These are phyloP conservation scores for Drosophila algonquin DNA, from an alignment of 2,888 invertebrate species.

Conservation along the genomic window DNA sequence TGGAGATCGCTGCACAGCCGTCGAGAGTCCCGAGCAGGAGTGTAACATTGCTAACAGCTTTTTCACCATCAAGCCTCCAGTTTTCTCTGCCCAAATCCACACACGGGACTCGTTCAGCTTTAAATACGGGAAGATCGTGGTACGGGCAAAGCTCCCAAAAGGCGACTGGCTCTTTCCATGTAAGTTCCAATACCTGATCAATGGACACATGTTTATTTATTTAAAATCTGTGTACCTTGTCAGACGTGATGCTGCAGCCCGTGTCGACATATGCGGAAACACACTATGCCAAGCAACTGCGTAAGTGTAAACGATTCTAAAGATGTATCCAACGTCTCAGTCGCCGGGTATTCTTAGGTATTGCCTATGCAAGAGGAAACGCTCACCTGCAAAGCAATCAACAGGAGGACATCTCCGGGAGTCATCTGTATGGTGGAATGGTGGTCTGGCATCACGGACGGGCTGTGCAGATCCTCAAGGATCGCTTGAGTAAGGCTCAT, in stretches of 20 bases:
- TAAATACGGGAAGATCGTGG: constrained; percentile 88
- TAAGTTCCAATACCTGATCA: constrained; percentile 80
- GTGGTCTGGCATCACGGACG: constrained; percentile 71
- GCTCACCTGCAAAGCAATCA: constrained; percentile 63
- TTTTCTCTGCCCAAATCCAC: constrained; percentile 87
- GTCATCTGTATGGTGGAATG: constrained; percentile 78
- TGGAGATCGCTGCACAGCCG: constrained; percentile 85
- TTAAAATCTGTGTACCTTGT: constrained; percentile 35
- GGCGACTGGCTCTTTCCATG: constrained; percentile 93
- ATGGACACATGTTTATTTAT: too few species aligned
- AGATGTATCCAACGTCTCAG: too few species aligned
- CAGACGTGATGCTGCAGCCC: constrained; percentile 89
- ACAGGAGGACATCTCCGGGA: constrained; percentile 74
- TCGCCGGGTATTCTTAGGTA: constrained; percentile 48
- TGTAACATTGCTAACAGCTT: constrained; percentile 68
- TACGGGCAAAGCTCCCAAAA: constrained; percentile 89
- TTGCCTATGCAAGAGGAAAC: constrained; percentile 90
- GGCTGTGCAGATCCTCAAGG: constrained; percentile 77
- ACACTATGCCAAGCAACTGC: constrained; percentile 86
- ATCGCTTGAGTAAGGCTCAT: constrained; percentile 81
- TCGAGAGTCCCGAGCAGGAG: constrained; percentile 83
- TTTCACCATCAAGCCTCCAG: constrained; percentile 88
- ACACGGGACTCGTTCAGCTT: constrained; percentile 88
- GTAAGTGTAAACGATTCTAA: constrained; percentile 74
- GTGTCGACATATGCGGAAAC: constrained; percentile 86